A percentile compares a stretch with the other conserved stretches of the same genome.
Conservation (phyloP, 2,113 vertebrate genomes). For the Toxostoma redivivum region DNA sequence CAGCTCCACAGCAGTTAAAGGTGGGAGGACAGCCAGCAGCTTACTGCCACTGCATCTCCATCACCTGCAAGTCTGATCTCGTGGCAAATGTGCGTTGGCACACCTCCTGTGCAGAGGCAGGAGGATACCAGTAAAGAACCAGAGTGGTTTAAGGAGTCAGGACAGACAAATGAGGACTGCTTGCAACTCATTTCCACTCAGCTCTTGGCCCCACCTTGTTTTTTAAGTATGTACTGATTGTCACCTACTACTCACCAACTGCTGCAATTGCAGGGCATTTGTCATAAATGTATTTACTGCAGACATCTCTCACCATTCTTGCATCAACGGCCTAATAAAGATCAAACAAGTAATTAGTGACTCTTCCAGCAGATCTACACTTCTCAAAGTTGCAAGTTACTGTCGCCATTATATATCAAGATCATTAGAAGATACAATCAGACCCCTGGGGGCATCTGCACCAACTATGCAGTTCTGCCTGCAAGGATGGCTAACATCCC, state of each 20-base stretch:
- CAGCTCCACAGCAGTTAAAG: background rate
- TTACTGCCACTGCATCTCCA: background rate
- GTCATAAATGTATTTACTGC: constrained; percentile 94
- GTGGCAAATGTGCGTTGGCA: background rate
- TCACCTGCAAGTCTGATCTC: background rate
- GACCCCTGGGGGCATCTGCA: background rate
- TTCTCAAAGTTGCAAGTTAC: background rate
- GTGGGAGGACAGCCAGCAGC: background rate
- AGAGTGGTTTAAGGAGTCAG: background rate
- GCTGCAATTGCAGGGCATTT: constrained; percentile 90
- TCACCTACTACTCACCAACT: constrained; percentile 80
- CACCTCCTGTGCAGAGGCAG: background rate
- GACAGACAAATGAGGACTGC: background rate
- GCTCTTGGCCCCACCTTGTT: background rate
- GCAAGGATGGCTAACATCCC: fast-evolving
- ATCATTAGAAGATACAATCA: background rate
- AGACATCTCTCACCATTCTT: constrained; percentile 79
- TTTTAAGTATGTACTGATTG: background rate
- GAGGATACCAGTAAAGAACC: background rate
- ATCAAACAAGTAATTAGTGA: background rate
- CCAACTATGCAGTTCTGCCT: background rate
- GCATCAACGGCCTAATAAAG: constrained; percentile 84
- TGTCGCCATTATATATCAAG: background rate
- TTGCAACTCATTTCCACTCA: background rate
- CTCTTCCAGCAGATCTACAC: background rate